Evolutionary conservation across 2,113 vertebrate genomes (phyloP).

Genomic region (Sula dactylatra): DNA sequence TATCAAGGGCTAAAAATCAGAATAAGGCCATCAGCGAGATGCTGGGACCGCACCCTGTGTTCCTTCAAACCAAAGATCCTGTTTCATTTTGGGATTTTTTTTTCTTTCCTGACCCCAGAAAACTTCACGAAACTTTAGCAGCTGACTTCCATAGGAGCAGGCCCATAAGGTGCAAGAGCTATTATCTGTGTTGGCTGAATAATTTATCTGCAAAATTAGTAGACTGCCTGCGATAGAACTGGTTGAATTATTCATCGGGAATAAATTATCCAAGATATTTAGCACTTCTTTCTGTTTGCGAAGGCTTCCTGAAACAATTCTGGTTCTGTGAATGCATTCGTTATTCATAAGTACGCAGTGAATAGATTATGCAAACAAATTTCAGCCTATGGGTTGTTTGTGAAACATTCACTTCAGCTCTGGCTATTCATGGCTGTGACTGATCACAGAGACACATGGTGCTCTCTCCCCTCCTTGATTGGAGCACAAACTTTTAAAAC

Average conservation of each 20-base stretch:
- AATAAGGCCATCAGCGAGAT: not conserved
- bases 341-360: conserved; percentile 66
- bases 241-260: conserved; percentile 72
- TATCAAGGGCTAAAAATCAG: not conserved
- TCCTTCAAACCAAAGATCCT: not conserved
- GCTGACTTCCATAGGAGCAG: not conserved
- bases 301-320: conserved; percentile 68
- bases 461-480: conserved; percentile 59
- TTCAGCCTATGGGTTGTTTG: conserved; percentile 66
- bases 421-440: conserved; percentile 64
- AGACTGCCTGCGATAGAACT: conserved; percentile 21
- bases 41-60: not conserved
- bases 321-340: conserved; percentile 61
- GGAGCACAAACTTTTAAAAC: conserved; percentile 65
- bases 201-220: conserved; percentile 70
- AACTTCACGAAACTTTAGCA: not conserved
- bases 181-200: conserved; percentile 44
- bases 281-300: conserved; percentile 69
- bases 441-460: conserved; percentile 64
- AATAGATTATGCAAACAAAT: conserved; percentile 73
- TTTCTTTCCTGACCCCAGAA: not conserved
- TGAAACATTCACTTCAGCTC: conserved; percentile 54
- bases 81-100: not conserved
- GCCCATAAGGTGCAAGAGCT: conserved; percentile 1
- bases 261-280: conserved; percentile 72